Evolutionary conservation across 2,113 vertebrate genomes (phyloP).

Genomic region (Alligator sinensis): DNA sequence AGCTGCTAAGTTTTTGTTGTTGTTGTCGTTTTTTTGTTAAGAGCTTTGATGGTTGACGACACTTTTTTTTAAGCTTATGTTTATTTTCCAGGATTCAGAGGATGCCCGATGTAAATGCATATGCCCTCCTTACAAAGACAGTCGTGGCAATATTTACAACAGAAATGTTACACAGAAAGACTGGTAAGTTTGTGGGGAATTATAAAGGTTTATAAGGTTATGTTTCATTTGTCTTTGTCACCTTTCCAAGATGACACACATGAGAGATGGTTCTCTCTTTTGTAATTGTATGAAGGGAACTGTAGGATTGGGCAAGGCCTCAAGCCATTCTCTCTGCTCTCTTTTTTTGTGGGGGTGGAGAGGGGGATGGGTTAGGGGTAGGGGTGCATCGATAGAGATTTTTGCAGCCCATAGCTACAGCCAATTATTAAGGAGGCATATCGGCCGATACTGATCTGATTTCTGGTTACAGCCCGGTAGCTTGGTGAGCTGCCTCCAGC

Average conservation of each 20-base stretch:
- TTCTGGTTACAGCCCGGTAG: not conserved
- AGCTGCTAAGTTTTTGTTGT: not conserved
- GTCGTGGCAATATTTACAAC: constrained; percentile 92
- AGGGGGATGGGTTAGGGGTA: not conserved
- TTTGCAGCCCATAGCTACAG: too few relatives aligned
- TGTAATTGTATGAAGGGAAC: not conserved
- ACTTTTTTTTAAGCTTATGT: constrained; percentile 29
- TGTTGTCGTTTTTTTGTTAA: too few relatives aligned
- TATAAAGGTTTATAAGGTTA: not conserved
- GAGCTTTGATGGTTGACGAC: not conserved
- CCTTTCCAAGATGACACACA: not conserved
- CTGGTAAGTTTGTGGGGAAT: constrained; percentile 84
- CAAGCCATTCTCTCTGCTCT: fast-evolving
- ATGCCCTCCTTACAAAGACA: constrained; percentile 96
- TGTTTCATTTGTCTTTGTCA: not conserved
- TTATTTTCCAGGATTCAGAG: constrained; percentile 88
- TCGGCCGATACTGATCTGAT: not conserved
- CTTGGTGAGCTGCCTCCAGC: too few relatives aligned
- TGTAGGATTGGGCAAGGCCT: not conserved
- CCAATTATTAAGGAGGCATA: too few relatives aligned
- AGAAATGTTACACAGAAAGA: constrained; percentile 98
- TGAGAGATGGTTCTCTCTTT: not conserved
- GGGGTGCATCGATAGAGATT: too few relatives aligned
- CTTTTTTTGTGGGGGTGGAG: not conserved
- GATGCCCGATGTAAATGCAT: constrained; percentile 98